A percentile compares a stretch with the other conserved stretches of the same genome.
These are phyloP conservation scores for Phoeniculus purpureus DNA, from an alignment of 2,797 vertebrate species.

Conservation along the genomic window DNA sequence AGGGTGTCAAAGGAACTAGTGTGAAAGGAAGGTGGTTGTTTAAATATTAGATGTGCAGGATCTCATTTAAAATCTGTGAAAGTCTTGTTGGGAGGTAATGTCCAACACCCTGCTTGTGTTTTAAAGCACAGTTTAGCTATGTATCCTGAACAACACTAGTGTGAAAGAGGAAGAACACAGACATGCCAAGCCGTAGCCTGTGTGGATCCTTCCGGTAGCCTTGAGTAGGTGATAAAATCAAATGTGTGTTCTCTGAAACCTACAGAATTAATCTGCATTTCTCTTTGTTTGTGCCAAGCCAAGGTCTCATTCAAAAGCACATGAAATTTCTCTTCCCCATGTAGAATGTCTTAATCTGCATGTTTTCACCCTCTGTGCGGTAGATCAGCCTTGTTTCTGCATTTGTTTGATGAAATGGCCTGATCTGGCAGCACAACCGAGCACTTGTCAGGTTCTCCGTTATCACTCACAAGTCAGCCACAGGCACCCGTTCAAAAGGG, in stretches of 20 bases:
- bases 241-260: background rate
- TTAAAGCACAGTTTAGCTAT: background rate
- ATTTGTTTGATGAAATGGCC: background rate
- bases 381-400: background rate
- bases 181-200: background rate
- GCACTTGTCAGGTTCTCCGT: background rate
- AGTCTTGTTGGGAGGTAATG: background rate
- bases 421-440: background rate
- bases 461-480: background rate
- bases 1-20: background rate
- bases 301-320: background rate
- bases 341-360: background rate
- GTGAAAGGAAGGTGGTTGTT: background rate
- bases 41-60: background rate
- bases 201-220: fast-evolving
- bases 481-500: background rate
- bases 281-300: background rate
- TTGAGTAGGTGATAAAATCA: background rate
- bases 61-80: background rate
- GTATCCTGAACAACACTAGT: background rate
- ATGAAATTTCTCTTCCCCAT: background rate
- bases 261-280: background rate
- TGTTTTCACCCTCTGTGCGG: background rate
- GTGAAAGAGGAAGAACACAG: background rate
- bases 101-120: background rate